Base-by-base conservation (phyloP, 2,797 vertebrate genomes). In the Parauchenoglanis ngamensis region DNA sequence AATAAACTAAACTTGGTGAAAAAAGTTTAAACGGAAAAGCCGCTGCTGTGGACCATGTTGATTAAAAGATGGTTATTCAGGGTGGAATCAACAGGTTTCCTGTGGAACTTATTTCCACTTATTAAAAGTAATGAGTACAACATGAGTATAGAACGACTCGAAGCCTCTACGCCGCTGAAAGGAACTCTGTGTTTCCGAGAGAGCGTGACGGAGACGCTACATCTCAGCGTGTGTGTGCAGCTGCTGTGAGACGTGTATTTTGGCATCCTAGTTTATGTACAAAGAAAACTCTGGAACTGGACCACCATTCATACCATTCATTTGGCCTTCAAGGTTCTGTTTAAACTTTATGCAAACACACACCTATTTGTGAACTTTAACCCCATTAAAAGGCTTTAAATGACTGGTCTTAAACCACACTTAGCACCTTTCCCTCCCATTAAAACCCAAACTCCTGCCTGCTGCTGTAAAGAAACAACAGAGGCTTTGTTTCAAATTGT, bases 391-490 rank as follows among this genome's bases (percentile, higher is more conserved):
- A 63, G 44, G 46, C 46, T 70, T 49, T 78, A 81, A 46, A 88
- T 61, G 56, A 63, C 70, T 59, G 54, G 59, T 44, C 21, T 56
- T 78, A 79, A 85, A 87, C 85, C 78, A 79, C 17, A n/a, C 57
- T 77, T 72, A 57, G 83, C 85, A 86, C 77, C 72, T 80, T 85
- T 57, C 52, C 76, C 84, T 90, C 86, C 31, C 23, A 61, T 81
- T 46, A 80, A 84, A 87, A 80, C 87, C 75, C 78, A 83, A 35
- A 72, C 65, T 86, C 78, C 85, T 44, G 72, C 46, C 82, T 65
- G 23, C 67, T 76, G 19, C 35, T 57, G 25, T 57, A 57, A 25
- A 46, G 54, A n/a, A 86, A 91, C 89, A 90, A 90, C 88, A 87
- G 80, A 23, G 35, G 35, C 85, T 56, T 83, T 90, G 87, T 90